phyloP scores from a whole-genome alignment of 2,797 vertebrate genomes.

The Tokudaia muenninki region DNA sequence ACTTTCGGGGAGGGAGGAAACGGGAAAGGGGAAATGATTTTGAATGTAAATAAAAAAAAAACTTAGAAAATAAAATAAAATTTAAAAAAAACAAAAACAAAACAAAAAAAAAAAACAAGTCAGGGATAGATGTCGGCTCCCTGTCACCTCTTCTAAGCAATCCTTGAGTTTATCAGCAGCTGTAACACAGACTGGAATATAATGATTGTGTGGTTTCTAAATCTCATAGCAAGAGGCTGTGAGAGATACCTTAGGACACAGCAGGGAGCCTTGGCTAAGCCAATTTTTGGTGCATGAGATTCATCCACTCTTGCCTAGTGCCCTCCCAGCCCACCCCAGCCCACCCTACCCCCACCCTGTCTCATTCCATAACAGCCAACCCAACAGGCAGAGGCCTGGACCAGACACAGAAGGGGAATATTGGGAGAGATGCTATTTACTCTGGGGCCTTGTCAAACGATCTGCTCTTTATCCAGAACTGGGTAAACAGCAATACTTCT shows the following conservation, averaged over 20 bases:
- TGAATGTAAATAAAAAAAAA: too few species aligned
- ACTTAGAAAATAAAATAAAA: too few species aligned
- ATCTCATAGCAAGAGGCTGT: background rate
- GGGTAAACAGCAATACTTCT: constrained; percentile 76
- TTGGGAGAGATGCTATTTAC: constrained; percentile 55
- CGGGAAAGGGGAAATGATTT: too few species aligned
- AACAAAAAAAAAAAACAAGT: background rate
- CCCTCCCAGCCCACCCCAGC: fast-evolving
- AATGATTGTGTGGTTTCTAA: constrained; percentile 9
- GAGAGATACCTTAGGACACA: background rate
- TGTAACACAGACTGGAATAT: background rate
- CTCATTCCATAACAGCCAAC: constrained; percentile 34
- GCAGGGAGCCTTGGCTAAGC: background rate
- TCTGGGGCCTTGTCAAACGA: constrained; percentile 73
- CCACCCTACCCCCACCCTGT: background rate
- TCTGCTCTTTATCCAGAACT: constrained; percentile 80
- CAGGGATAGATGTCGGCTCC: constrained; percentile 22
- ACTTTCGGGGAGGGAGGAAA: too few species aligned
- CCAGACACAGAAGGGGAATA: constrained; percentile 34
- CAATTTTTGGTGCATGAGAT: background rate
- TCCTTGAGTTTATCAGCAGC: constrained; percentile 46
- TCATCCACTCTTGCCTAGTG: background rate
- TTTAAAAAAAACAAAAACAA: too few species aligned
- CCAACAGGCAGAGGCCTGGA: constrained; percentile 37
- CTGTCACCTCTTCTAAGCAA: background rate